Evolutionary conservation across 1,140 invertebrate species (phyloP), one percentile per base, ranked within the genome.

Genomic region (Pseudomyrmex sp.): DNA sequence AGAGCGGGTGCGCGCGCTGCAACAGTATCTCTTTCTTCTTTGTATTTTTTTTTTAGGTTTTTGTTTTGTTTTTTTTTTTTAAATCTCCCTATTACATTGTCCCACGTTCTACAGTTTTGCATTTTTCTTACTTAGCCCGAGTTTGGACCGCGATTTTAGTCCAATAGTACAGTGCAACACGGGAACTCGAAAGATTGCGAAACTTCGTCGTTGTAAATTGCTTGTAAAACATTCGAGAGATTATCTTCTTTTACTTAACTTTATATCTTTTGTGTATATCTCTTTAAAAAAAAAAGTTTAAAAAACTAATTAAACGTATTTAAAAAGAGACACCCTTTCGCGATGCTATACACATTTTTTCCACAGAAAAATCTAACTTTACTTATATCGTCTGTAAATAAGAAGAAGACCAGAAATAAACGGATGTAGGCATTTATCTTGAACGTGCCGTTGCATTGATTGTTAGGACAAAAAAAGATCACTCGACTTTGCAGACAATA

Each of bases 1-100:
- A 91, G 88, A 88, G 84, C 91, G 85, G 74, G 83, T 59, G 76
- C 63, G 80, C 85, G 65, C 88, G 85, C 85, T 68, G 35, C 77
- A 72, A 66, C 69, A 79, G 50, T 58, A 58, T 46, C 13, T 48
- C 9, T 20, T 56, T 59, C 35, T 35, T 35, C 35, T 35, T 35
- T 7, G 35, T 35, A 35, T 35, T 46, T 61, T 61, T 20, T 20
- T 46, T 18, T 18, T 35, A 18, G 18, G 18, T 15, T 26, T 13
- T 18, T 20, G 62, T 85, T 72, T 76, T 65, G 20, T 74, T 46
- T 65, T 20, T 46, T 59, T 61, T 20, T 13, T 46, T 18, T 13
- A 46, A 58, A 23, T 15, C n/a, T 13, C n/a, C 35, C 61, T 85
- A 72, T 77, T 65, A 35, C 70, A 46, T 65, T 61, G 44, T 88